Evolutionary conservation across 1,140 invertebrate species (phyloP).

Genomic region (Orchesella cincta): DNA sequence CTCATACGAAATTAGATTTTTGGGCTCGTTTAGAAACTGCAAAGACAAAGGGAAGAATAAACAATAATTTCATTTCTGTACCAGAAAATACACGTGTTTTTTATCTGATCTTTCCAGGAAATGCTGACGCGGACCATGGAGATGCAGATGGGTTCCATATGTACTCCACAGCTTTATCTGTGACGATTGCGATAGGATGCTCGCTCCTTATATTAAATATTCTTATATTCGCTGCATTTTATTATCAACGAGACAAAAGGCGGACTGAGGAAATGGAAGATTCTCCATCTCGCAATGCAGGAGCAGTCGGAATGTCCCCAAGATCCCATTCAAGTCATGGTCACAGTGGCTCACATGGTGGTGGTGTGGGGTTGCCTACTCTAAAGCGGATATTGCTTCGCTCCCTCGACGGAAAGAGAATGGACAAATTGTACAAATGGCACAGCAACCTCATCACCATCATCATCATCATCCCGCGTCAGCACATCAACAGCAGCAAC

Average conservation of each 20-base stretch:
- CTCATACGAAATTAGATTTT: too few relatives aligned
- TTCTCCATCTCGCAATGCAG: slow-evolving; percentile 23
- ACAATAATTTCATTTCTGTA: too few relatives aligned
- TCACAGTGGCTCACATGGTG: neutral
- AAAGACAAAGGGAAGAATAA: too few relatives aligned
- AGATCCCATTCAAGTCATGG: neutral
- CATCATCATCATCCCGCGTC: neutral
- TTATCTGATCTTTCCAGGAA: neutral
- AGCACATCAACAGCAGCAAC: neutral
- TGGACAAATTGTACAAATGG: slow-evolving; percentile 45
- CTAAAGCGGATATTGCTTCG: slow-evolving; percentile 4
- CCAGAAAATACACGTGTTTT: too few relatives aligned
- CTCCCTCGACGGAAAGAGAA: slow-evolving; percentile 42
- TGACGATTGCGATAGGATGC: slow-evolving; percentile 92
- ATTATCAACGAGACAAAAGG: slow-evolving; percentile 86
- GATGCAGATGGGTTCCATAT: slow-evolving; percentile 81
- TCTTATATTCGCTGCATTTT: slow-evolving; percentile 89
- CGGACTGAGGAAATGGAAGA: slow-evolving; percentile 55
- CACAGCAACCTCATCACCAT: slow-evolving; percentile 20
- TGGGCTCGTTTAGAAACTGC: too few relatives aligned
- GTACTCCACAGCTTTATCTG: slow-evolving; percentile 82
- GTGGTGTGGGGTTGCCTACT: neutral
- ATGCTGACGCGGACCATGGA: neutral
- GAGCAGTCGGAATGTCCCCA: neutral
- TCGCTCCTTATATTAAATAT: slow-evolving; percentile 86